Base-by-base conservation (phyloP, 2,113 vertebrate species). In the Salvelinus alpinus region DNA sequence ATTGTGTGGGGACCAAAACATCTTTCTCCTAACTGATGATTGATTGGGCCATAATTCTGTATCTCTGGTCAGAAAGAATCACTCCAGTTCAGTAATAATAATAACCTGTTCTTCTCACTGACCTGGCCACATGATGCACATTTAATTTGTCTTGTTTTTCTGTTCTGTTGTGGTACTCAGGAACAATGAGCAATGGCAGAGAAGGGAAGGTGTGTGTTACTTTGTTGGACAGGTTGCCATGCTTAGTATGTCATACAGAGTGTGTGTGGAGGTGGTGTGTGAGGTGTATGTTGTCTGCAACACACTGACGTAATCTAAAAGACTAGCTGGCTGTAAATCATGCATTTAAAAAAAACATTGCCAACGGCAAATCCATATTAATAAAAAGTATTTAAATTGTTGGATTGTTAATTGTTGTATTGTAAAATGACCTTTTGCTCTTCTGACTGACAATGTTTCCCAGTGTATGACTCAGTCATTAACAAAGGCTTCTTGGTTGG, bases 331-430 rank as follows among this genome's bases (percentile, higher is more conserved):
- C 87, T 92, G 88, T 93, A 91, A 80, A 85, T 84, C 81, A 71
- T 82, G 90, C 86, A 86, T 90, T 90, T 84, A 84, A 79, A 65
- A 83, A 84, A 85, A 86, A 65, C 79, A 86, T 70, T 88, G 89
- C 78, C 86, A 89, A 90, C 86, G 74, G 80, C 89, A 70, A 92
- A 90, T 89, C 75, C 88, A 91, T 85, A 88, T 87, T 89, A 92
- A 92, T 92, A 91, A 93, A 91, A 90, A 89, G 59, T 73, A 87
- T 89, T 86, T 84, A 78, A 89, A 87, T 82, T 83, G 76, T 84
- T 84, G 69, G 57, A 20, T 71, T 69, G 3, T 62, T 70, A 22
- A 11, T 44, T 34, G 34, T 54, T 16, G 16, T 18, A 54, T 54
- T 16, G 16, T 54, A 54, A 54, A 54, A 54, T 4, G 14, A 18